phyloP scores from a whole-genome alignment of 2,797 vertebrate species.

The Euthynnus affinis region DNA sequence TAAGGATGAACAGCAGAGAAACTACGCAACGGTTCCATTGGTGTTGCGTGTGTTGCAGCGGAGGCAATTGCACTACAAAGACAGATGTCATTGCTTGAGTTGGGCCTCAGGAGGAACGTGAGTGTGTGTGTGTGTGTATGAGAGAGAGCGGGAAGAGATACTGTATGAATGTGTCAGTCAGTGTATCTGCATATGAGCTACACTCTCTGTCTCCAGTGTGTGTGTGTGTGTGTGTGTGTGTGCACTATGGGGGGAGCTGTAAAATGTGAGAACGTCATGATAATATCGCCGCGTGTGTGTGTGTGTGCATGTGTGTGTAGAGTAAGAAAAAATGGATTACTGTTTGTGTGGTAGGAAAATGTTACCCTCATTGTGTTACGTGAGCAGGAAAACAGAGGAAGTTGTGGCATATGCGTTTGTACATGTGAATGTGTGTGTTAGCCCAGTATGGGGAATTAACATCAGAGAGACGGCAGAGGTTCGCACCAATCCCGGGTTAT shows the following conservation, averaged over 20 bases:
- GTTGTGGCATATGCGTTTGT: constrained; percentile 6
- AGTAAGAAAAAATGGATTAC: constrained; percentile 11
- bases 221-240: constrained; percentile 23
- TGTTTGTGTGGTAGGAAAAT: constrained; percentile 9
- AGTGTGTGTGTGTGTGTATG: constrained; percentile 29
- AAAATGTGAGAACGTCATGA: constrained; percentile 17
- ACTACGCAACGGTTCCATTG: constrained; percentile 22
- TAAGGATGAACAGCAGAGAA: constrained; percentile 29
- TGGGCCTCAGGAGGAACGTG: constrained; percentile 24
- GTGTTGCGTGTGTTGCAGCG: constrained; percentile 19
- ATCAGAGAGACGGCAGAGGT: constrained; percentile 56
- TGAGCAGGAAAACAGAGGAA: constrained; percentile 30
- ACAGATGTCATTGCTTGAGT: constrained; percentile 44
- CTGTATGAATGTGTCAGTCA: constrained; percentile 23
- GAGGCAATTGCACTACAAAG: constrained; percentile 38
- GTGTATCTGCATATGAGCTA: constrained; percentile 33
- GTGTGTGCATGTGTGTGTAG: not conserved
- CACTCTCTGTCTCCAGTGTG: constrained; percentile 19
- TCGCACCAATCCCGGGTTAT: constrained; percentile 62
- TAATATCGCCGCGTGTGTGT: not conserved
- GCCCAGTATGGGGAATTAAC: constrained; percentile 56
- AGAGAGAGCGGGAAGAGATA: constrained; percentile 19
- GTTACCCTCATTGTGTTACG: constrained; percentile 11
- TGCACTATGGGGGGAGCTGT: constrained; percentile 11
- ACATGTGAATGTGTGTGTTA: constrained; percentile 6